Evolutionary conservation across 2,797 vertebrate genomes (phyloP), one percentile per base, ranked within the genome.

Genomic region (Muraenolepis orangiensis): DNA sequence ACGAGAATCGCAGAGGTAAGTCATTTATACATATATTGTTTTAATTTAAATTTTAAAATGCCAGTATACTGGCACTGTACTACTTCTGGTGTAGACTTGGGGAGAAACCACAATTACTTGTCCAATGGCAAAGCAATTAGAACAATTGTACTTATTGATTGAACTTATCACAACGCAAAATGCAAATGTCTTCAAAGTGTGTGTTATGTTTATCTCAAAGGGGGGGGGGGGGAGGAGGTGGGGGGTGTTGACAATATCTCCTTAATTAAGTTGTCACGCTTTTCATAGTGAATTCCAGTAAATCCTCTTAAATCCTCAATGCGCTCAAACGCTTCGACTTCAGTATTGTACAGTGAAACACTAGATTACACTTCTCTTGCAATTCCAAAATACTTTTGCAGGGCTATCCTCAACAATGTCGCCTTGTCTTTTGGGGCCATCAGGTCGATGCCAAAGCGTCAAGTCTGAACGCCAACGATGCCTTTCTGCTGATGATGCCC

Each of bases 1-100:
- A 97, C 96, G 29, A 94, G 96, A 79, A 96, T 97, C 69, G 90
- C 90, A 0, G 96, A 98, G 95, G 96, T 96, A 77, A 93, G 74
- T 20, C n/a, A 36, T 16, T 30, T n/a, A n/a, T 7, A n/a, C 10
- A 23, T 23, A 8, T 6, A n/a, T 57, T 46, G 16, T 20, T 18
- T 20, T 46, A 42, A 42, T 23, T 57, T 57, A 20, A 7, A 51
- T 51, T 51, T 51, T 20, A 51, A n/a, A 51, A 20, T 4, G 46
- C 20, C 18, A 20, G 46, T 51, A 51, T 13, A 20, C 18, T 20
- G 46, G 46, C 46, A 18, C 18, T 20, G 46, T n/a, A 20, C n/a
- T 51, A 51, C n/a, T 5, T 66, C 64, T 26, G 26, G 64, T 66
- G 10, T 7, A 28, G 26, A 6, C 42, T 51, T 20, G 12, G 42